These are phyloP conservation scores for Sakesphorus luctuosus DNA, from an alignment of 2,113 vertebrate genomes.

Conservation along the genomic window DNA sequence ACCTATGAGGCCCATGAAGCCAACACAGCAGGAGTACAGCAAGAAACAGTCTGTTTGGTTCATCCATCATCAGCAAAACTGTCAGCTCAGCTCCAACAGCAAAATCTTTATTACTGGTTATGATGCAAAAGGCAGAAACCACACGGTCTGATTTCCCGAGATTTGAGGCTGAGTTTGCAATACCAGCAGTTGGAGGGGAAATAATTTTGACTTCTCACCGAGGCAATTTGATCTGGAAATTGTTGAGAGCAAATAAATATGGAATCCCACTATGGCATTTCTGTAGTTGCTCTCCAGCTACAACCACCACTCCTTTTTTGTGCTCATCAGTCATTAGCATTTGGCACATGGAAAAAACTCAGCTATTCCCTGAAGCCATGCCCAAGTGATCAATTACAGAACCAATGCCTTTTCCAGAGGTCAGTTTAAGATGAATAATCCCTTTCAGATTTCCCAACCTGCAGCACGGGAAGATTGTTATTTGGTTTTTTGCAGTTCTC, in stretches of 20 bases:
- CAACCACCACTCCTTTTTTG: neutral
- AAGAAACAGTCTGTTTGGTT: neutral
- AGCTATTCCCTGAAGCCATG: constrained; percentile 30
- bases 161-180: constrained; percentile 24
- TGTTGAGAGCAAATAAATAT: constrained; percentile 43
- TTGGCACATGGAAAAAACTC: constrained; percentile 33
- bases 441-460: neutral
- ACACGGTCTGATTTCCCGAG: constrained; percentile 28
- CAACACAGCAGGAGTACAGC: neutral
- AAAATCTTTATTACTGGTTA: constrained; percentile 42
- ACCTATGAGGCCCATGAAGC: neutral
- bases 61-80: constrained; percentile 49
- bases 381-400: constrained; percentile 35
- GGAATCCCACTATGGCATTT: constrained; percentile 50
- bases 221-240: constrained; percentile 63
- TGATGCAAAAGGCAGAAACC: constrained; percentile 48
- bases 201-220: constrained; percentile 42
- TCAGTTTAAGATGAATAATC: constrained; percentile 25
- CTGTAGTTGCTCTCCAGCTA: constrained; percentile 12
- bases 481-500: neutral
- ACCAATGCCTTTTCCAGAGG: neutral
- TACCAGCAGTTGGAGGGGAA: neutral
- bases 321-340: constrained; percentile 9
- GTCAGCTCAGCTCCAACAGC: constrained; percentile 44
- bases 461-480: neutral